Percentiles rank a stretch among this genome's conserved stretches.
These are phyloP conservation scores for Atopsyche davidsoni DNA, from an alignment of 1,140 invertebrate species.

Conservation along the genomic window DNA sequence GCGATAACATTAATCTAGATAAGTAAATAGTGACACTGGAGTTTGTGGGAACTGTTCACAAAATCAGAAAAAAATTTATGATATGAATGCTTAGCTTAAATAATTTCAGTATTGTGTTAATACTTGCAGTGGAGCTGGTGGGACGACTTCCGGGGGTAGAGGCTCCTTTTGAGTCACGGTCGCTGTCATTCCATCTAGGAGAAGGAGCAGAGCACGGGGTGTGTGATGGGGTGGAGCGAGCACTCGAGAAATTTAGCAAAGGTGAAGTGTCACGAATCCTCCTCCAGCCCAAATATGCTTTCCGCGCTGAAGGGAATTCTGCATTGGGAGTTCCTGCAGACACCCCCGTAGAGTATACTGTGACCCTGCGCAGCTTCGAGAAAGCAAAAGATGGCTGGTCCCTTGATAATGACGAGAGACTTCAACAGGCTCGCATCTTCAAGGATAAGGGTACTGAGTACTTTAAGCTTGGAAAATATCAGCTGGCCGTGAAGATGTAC, in stretches of 20 bases:
- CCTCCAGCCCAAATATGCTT: conserved; percentile 77
- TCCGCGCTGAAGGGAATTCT: conserved; percentile 64
- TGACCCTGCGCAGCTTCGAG: conserved; percentile 78
- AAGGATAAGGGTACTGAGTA: conserved; percentile 91
- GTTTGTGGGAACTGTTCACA: conserved; percentile 20
- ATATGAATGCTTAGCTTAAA: not conserved
- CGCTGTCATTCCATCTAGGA: conserved; percentile 79
- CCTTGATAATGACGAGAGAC: conserved; percentile 68
- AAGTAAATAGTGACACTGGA: no score
- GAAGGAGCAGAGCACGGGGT: conserved; percentile 74
- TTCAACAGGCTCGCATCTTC: conserved; percentile 73
- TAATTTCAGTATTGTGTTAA: not conserved
- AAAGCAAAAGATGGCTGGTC: conserved; percentile 78
- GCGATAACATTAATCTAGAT: no score
- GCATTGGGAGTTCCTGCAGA: conserved; percentile 71
- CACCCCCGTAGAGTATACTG: conserved; percentile 72
- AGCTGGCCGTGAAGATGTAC: conserved; percentile 84
- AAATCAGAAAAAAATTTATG: conserved; percentile 53
- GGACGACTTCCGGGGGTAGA: conserved; percentile 51
- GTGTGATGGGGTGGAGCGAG: conserved; percentile 78
- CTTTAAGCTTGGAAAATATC: conserved; percentile 76
- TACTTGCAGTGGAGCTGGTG: conserved; percentile 64
- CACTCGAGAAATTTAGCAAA: conserved; percentile 75
- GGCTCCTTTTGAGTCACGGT: conserved; percentile 48
- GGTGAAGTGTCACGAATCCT: conserved; percentile 73